phyloP scores from a whole-genome alignment of 92 coral and sea anemone genomes.

The Bergia sp. region DNA sequence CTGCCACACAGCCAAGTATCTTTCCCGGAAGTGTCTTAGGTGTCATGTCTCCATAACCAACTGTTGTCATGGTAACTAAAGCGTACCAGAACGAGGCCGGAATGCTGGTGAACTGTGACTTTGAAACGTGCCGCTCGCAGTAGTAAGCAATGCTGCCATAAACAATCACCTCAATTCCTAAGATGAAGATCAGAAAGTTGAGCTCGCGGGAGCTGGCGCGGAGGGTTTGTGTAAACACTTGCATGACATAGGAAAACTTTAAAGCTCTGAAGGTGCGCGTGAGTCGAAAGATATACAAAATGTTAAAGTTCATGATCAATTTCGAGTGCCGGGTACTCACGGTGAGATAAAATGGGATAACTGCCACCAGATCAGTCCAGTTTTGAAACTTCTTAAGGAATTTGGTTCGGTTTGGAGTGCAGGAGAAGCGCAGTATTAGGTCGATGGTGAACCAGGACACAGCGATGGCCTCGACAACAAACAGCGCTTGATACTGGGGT shows the following conservation, averaged over 20 bases:
- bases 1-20: constrained; percentile 90
- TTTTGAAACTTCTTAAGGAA: constrained; percentile 84
- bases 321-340: constrained; percentile 74
- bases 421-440: constrained; percentile 73
- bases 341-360: constrained; percentile 85
- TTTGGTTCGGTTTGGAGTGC: constrained; percentile 69
- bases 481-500: constrained; percentile 70
- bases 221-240: constrained; percentile 94
- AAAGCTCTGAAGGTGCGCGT: constrained; percentile 92
- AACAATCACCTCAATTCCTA: constrained; percentile 81
- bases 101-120: constrained; percentile 80
- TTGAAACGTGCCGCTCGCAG: constrained; percentile 73
- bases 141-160: constrained; percentile 95
- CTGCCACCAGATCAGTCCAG: constrained; percentile 92
- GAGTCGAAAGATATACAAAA: constrained; percentile 92
- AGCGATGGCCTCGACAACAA: constrained; percentile 74
- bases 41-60: constrained; percentile 96
- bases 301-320: constrained; percentile 70
- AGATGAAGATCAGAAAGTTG: constrained; percentile 86
- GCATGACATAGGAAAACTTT: constrained; percentile 97
- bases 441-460: constrained; percentile 96
- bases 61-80: constrained; percentile 98
- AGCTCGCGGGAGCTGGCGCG: constrained; percentile 97
- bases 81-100: constrained; percentile 99
- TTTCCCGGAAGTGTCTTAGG: constrained; percentile 91